Evolutionary conservation across 2,797 vertebrate species (phyloP), one percentile per base, ranked within the genome.

Genomic region (Acrocephalus scirpaceus): DNA sequence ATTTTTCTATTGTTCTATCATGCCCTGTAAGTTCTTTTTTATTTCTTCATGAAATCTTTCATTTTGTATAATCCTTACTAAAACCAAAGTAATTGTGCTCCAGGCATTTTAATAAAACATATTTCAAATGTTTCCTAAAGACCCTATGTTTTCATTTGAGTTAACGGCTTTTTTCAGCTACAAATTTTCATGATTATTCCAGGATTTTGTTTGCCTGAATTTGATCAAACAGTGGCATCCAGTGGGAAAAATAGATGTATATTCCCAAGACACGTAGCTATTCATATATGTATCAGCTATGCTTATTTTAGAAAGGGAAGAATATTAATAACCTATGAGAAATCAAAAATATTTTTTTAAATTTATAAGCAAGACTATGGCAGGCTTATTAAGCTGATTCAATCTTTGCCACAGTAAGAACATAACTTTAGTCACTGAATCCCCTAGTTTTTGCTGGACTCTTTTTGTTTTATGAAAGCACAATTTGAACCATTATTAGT

Each of bases 181-280:
- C 13, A 18, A 56, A 58, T 89, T 90, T 65, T 78, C 47, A 83
- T 29, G 10, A 83, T 30, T 30, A 74, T 93, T 47, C 14, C 25
- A 67, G 61, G 62, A 65, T 56, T 92, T 88, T 81, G 9, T 89
- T 87, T 29, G 21, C 67, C 80, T 82, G 89, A 96, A 88, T 90
- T 57, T 92, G 72, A 97, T 96, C 83, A 95, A 95, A 96, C 74
- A 95, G 91, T 95, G 93, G 92, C 91, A 95, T 96, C 89, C 96
- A 70, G 79, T 11, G 69, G 90, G 93, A 94, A 96, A 83, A 75
- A 30, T 17, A 88, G 58, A 73, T 27, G 5, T 29, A 9, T 25
- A 78, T 53, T 86, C 66, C 77, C 4, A 26, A 78, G 76, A 77
- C 27, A 19, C 15, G 5, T n/a, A 60, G 10, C 32, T 60, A 5